A percentile compares a stretch with the other conserved stretches of the same genome.
phyloP scores from a whole-genome alignment of 1,140 invertebrate genomes.

The Drosophila parabipectinata region DNA sequence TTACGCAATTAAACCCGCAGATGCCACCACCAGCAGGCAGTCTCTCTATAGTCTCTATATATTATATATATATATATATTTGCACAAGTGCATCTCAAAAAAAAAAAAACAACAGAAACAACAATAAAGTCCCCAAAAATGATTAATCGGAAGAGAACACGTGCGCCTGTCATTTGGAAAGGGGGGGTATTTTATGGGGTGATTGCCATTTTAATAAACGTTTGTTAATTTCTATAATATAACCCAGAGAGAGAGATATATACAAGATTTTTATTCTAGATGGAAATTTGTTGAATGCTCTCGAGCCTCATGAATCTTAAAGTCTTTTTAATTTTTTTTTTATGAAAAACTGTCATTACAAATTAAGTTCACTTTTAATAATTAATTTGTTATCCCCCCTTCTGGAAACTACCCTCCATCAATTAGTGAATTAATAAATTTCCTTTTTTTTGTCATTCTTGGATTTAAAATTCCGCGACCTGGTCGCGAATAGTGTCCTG shows the following conservation, averaged over 20 bases:
- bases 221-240: constrained; percentile 32
- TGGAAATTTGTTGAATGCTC: no score
- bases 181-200: no score
- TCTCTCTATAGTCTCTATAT: background rate
- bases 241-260: background rate
- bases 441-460: background rate
- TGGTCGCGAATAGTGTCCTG: constrained; percentile 1
- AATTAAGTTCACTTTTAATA: no score
- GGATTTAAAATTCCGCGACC: background rate
- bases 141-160: constrained; percentile 32
- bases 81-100: constrained; percentile 45
- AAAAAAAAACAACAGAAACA: constrained; percentile 21
- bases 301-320: no score
- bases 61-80: constrained; percentile 30
- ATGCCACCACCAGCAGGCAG: background rate
- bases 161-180: constrained; percentile 30
- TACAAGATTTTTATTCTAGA: background rate
- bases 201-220: constrained; percentile 4
- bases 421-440: constrained; percentile 36
- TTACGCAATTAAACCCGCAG: constrained; percentile 50
- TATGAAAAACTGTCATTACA: no score
- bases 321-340: no score
- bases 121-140: constrained; percentile 27
- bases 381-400: no score
- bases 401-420: background rate